Percentiles rank a stretch among this genome's conserved stretches.
Conservation (phyloP, 1,140 invertebrate species). For the Chlorops oryzae region DNA sequence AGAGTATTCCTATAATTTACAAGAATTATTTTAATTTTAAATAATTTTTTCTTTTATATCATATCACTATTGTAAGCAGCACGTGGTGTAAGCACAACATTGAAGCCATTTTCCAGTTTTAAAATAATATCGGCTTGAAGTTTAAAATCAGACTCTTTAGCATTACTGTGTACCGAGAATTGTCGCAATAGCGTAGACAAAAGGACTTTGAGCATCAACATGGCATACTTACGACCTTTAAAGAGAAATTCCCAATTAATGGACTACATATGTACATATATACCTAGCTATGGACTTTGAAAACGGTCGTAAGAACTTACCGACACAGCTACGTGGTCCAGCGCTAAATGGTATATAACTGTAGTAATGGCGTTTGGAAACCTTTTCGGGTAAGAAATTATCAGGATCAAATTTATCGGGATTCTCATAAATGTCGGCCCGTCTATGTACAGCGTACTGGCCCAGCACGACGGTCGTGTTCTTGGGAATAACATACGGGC, state of each 20-base stretch:
- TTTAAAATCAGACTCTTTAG: conserved; percentile 45
- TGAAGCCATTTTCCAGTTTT: conserved; percentile 44
- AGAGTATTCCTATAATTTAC: too few relatives aligned
- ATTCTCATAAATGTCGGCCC: conserved; percentile 68
- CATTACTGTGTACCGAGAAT: conserved; percentile 51
- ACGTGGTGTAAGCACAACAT: conserved; percentile 10
- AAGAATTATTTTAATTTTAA: too few relatives aligned
- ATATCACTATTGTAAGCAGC: too few relatives aligned
- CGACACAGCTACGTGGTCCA: conserved; percentile 72
- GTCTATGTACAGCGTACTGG: conserved; percentile 65
- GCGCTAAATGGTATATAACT: conserved; percentile 82
- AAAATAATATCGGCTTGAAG: conserved; percentile 50
- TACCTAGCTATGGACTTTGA: too few relatives aligned
- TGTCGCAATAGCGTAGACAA: conserved; percentile 57
- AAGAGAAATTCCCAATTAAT: too few relatives aligned
- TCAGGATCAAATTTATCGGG: conserved; percentile 80
- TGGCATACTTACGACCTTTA: conserved; percentile 60
- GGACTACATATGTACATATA: too few relatives aligned
- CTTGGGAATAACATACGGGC: conserved; percentile 46
- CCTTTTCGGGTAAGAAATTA: conserved; percentile 76
- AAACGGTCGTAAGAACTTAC: conserved; percentile 20
- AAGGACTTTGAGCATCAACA: conserved; percentile 60
- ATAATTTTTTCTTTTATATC: too few relatives aligned
- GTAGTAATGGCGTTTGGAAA: conserved; percentile 70
- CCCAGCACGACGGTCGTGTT: conserved; percentile 60